Base-by-base conservation (phyloP, 2,797 vertebrate genomes). In the Orientallactaga sibirica region DNA sequence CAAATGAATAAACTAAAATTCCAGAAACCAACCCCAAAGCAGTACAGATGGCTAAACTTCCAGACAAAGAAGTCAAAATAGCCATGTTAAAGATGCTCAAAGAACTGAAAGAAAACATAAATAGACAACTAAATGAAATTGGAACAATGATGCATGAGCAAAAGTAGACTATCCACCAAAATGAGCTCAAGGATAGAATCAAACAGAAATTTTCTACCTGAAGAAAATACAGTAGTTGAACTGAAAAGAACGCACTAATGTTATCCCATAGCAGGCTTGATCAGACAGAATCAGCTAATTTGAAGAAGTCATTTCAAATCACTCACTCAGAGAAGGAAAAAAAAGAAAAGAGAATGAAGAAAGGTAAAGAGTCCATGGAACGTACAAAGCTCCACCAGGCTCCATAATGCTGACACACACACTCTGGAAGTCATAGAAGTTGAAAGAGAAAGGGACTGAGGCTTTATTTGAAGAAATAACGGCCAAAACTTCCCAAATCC, bases 1-100 rank as follows among this genome's bases (percentile, higher is more conserved):
- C 20, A 55, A 58, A 78, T 75, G 43, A 66, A 41, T 25, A 89
- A 85, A 90, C 41, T 67, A 58, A 88, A 93, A 62, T 11, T 55
- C 67, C 33, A 18, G 67, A 58, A 61, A 74, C 22, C 22, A 68
- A n/a, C 48, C 76, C 61, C 48, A 68, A 94, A 66, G 48, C 84
- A 81, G 19, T 81, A 18, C 52, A 75, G 6, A 86, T 61, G 70
- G 70, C 68, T 74, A 37, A 48, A 62, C 61, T 68, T 64, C 5
- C 19, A n/a, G 62, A 86, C 48, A 76, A 55, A 85, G 29, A 61
- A 67, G 66, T 90, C 88, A 75, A 80, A 86, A 75, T 33, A 67
- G 52, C 48, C 27, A 2, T 15, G 20, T 19, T 78, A 43, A 67
- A 89, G 76, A 66, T 25, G 24, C 62, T 76, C 52, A 82, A 70